Evolutionary conservation across 1,140 invertebrate species (phyloP), one percentile per base, ranked within the genome.

Genomic region (Sitophilus oryzae): DNA sequence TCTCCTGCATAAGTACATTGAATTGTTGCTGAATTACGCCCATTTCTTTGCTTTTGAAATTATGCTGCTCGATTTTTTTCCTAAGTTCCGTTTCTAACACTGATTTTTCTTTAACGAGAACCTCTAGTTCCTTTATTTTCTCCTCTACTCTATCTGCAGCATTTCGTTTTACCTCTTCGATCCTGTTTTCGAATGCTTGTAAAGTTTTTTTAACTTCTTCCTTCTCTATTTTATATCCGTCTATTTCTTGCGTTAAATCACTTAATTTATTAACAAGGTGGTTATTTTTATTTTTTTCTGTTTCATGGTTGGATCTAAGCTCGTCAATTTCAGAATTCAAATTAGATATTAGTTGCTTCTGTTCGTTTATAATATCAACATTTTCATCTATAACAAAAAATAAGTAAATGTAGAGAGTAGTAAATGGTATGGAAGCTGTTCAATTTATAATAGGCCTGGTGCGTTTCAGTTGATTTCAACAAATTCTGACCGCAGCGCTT

Each of bases 171-270:
- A 38, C 58, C 35, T 57, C 52, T 1, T 48, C 46, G 18, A 52
- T 52, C 20, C 49, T 18, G 16, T 56, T 43, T 38, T 63, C 53
- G 5, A 63, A 23, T 8, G 22, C 44, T 18, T 46, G 40, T 2
- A 64, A 21, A 8, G 45, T 50, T 21, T 51, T 38, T 21, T 52
- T 57, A 41, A 56, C 30, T n/a, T 56, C 34, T 61, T 46, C 9
- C 42, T 16, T 34, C 61, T 43, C 41, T n/a, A n/a, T n/a, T n/a
- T n/a, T n/a, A n/a, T n/a, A n/a, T n/a, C n/a, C n/a, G n/a, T n/a
- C n/a, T n/a, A n/a, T n/a, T n/a, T n/a, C n/a, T n/a, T n/a, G n/a
- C n/a, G n/a, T n/a, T n/a, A 61, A 47, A 2, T 49, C 42, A 10
- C 44, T 49, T 18, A 46, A 36, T 43, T 56, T 59, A 3, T 38